Percentiles rank a stretch among this genome's conserved stretches.
These are phyloP conservation scores for Maniola hyperantus DNA, from an alignment of 2,888 invertebrate species.

Conservation along the genomic window DNA sequence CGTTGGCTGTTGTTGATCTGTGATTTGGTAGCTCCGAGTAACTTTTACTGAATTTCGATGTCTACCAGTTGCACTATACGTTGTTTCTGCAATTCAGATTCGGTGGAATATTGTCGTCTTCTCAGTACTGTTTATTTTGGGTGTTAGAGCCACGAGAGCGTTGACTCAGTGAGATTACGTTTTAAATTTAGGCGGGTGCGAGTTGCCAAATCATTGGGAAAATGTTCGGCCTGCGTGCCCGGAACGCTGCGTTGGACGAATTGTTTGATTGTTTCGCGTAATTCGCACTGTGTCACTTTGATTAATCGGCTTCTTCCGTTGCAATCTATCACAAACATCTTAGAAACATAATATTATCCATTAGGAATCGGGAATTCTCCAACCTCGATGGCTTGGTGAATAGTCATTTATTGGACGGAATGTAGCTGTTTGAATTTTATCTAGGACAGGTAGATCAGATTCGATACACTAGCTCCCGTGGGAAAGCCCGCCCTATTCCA, in stretches of 20 bases:
- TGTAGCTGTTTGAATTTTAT: too few species aligned
- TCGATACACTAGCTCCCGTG: too few species aligned
- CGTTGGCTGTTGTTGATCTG: not conserved
- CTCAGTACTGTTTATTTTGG: conserved; percentile 71
- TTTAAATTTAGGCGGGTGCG: conserved; percentile 80
- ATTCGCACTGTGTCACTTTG: conserved; percentile 18
- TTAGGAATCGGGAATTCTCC: not conserved
- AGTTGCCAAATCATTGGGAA: conserved; percentile 79
- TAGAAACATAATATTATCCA: not conserved
- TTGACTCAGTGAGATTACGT: conserved; percentile 80
- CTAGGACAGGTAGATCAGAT: too few species aligned
- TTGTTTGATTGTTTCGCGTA: conserved; percentile 49
- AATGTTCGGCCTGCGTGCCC: conserved; percentile 58
- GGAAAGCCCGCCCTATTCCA: too few species aligned
- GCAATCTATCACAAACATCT: not conserved
- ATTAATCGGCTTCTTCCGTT: conserved; percentile 8
- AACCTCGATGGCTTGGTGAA: not conserved
- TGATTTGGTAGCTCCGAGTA: not conserved
- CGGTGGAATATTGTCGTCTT: conserved; percentile 65
- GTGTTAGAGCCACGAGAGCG: conserved; percentile 72
- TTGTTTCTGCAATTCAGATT: conserved; percentile 60
- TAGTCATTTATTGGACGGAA: not conserved
- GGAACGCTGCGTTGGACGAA: conserved; percentile 52
- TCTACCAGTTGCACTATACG: conserved; percentile 17
- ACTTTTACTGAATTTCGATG: conserved; percentile 9